Base-by-base conservation (phyloP, 2,113 vertebrate genomes). In the Bagarius yarrelli region DNA sequence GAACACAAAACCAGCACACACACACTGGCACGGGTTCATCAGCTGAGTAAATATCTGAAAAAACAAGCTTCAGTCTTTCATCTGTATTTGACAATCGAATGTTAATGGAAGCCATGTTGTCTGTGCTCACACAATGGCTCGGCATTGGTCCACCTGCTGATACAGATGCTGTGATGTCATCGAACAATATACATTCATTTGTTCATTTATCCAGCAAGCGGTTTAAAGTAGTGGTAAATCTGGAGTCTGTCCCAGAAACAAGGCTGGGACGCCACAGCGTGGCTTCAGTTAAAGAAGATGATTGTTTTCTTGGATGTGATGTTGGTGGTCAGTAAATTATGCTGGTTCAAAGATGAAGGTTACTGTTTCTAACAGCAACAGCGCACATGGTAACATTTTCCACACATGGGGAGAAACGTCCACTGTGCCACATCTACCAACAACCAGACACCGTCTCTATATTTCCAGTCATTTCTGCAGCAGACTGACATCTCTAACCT, bases 101-200 rank as follows among this genome's bases (percentile, higher is more conserved):
- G 36, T 72, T 27, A 53, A 72, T 53, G 30, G 16, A 53, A 72
- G 47, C 25, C 18, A 72, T 72, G 70, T 53, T 53, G 70, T 53
- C n/a, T 71, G 47, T 21, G 47, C 25, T 72, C 30, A 72, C 30
- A 72, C 70, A 72, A 52, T 30, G 18, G 47, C 27, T 21, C 69
- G 27, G n/a, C 16, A 2, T 11, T 71, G 44, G 44, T 23, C 50
- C 70, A 72, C 70, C 50, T 72, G 70, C 50, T 72, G 47, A 72
- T 72, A 52, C 19, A 25, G 69, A 52, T 53, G 70, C 50, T 32
- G 27, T 32, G 70, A 27, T 72, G 70, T 32, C 18, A 52, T 53
- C 5, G 70, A 53, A 25, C 50, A 53, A 53, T 53, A 72, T 72
- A 53, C 4, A 53, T 52, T 30, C 25, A 9, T 47, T 70, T 2